These are phyloP conservation scores for Hirudo medicinalis DNA, from an alignment of 1,140 invertebrate species.

Conservation along the genomic window DNA sequence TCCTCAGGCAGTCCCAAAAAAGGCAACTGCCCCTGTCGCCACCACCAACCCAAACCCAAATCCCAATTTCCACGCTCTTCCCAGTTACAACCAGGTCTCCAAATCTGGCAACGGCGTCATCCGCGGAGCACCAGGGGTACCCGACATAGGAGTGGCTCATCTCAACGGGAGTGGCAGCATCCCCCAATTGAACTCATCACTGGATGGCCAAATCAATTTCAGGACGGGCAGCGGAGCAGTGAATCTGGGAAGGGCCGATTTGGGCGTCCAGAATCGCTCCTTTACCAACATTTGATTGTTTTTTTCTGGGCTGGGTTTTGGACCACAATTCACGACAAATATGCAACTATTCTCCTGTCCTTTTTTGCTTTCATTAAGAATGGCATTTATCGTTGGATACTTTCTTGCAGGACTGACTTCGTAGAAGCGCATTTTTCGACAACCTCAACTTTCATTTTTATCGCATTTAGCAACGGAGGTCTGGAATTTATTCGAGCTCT, in stretches of 20 bases:
- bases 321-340: no score
- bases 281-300: no score
- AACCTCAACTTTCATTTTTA: no score
- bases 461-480: no score
- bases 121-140: background rate
- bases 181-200: background rate
- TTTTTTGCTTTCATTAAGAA: no score
- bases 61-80: background rate
- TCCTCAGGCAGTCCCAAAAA: background rate
- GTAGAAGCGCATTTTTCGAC: no score
- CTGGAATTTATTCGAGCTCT: no score
- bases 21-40: background rate
- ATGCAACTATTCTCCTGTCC: no score
- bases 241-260: background rate
- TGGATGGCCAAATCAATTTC: background rate
- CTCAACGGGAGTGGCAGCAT: background rate
- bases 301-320: no score
- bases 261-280: background rate
- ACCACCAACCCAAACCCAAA: background rate
- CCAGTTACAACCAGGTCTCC: background rate
- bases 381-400: no score
- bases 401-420: no score
- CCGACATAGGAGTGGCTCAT: constrained; percentile 1
- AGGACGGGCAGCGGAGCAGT: background rate
- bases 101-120: background rate